A percentile compares a stretch with the other conserved stretches of the same genome.
Conservation (phyloP, 2,888 invertebrate species). For the Biston stratarius region DNA sequence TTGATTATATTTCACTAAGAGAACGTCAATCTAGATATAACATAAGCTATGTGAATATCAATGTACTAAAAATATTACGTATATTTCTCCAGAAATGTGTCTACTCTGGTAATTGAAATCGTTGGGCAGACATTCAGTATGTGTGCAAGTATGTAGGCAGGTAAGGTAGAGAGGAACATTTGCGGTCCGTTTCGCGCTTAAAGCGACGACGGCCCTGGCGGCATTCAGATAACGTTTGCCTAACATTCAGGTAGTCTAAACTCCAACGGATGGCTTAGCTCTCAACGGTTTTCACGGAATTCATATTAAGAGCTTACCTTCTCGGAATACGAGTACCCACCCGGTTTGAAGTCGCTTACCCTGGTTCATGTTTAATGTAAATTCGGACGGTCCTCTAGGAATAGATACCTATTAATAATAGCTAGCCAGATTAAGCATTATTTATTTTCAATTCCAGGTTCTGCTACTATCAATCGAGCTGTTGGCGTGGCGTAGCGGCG, state of each 20-base stretch:
- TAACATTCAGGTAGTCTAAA: conserved; percentile 43
- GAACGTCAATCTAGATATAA: conserved; percentile 64
- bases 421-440: conserved; percentile 10
- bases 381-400: not conserved
- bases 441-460: conserved; percentile 69
- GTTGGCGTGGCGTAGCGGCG: conserved; percentile 74
- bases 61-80: conserved; percentile 56
- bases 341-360: conserved; percentile 32
- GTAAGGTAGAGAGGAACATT: conserved; percentile 48
- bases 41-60: conserved; percentile 37
- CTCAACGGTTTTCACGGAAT: conserved; percentile 49
- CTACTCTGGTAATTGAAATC: conserved; percentile 52
- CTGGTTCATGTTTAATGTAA: conserved; percentile 16
- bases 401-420: not conserved
- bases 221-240: conserved; percentile 51
- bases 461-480: conserved; percentile 72
- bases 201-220: conserved; percentile 48
- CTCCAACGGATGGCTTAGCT: conserved; percentile 45
- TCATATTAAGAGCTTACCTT: conserved; percentile 34
- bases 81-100: conserved; percentile 51
- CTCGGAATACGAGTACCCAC: conserved; percentile 4
- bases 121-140: conserved; percentile 47
- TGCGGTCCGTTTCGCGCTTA: conserved; percentile 51
- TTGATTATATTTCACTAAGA: conserved; percentile 68
- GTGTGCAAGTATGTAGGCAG: conserved; percentile 40